Evolutionary conservation across 1,140 invertebrate species (phyloP), one percentile per base, ranked within the genome.

Genomic region (Nasonia longicornis): DNA sequence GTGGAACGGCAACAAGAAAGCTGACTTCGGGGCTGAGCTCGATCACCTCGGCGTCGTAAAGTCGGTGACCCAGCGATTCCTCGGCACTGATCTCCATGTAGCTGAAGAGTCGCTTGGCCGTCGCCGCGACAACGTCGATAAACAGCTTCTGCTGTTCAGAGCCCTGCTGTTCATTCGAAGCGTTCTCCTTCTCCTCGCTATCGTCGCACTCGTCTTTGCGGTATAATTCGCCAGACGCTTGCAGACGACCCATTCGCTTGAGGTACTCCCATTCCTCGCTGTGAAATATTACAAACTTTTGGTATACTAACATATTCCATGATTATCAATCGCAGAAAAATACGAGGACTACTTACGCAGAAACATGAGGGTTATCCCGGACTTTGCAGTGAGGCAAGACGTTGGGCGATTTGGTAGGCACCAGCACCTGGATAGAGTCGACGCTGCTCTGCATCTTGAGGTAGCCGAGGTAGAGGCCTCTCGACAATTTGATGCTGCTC

Each of bases 371-470:
- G 91, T 98, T 98, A 84, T 98, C 96, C 75, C 98, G 92, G 71
- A 99, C 94, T 89, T 97, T 97, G 80, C 95, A 95, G 90, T 98
- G 96, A 3, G 98, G 98, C 83, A 98, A 92, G 82, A 98, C 95
- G 90, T 98, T 99, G 12, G 98, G 98, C 0, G 95, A 94, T 86
- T 96, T 95, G 48, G 95, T 92, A 0, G 97, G 96, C 22, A 98
- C 97, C 2, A 99, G 94, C n/a, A 99, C 95, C 86, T 97, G 94
- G 52, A 99, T 96, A 4, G 96, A 93, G 89, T 99, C 98, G 73
- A 99, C 96, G 8, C 97, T 98, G 85, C 96, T 98, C 86, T 97
- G 96, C 92, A 99, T 94, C 88, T 99, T 98, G 67, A 99, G 91
- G 90, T 98, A 99, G 26, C 97, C 97, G 80, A 99, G 91, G 89